These are phyloP conservation scores for Drosophila eugracilis DNA, from an alignment of 1,140 invertebrate genomes.

Conservation along the genomic window DNA sequence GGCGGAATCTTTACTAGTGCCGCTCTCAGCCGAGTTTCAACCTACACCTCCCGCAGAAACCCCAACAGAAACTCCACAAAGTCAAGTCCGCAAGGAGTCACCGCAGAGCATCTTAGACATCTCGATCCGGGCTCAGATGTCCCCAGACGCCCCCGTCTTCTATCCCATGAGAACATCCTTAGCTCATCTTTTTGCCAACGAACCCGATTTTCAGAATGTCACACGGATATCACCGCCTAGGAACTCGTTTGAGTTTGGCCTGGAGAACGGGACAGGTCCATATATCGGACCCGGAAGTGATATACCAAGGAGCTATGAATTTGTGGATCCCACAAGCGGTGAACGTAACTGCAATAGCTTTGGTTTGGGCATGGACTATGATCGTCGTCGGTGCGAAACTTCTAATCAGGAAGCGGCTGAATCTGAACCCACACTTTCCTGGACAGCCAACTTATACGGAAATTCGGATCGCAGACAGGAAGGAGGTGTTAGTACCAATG, in stretches of 20 bases:
- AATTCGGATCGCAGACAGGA: too few species aligned
- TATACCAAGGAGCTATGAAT: constrained; percentile 13
- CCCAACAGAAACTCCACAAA: too few species aligned
- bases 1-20: too few species aligned
- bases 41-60: too few species aligned
- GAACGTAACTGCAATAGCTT: constrained; percentile 34
- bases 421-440: neutral
- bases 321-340: neutral
- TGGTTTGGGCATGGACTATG: constrained; percentile 19
- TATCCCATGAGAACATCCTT: constrained; percentile 1
- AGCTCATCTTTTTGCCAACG: too few species aligned
- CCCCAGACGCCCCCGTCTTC: neutral
- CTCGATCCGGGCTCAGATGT: neutral
- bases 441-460: neutral
- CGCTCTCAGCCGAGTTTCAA: too few species aligned
- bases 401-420: neutral
- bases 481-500: too few species aligned
- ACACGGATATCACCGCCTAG: neutral
- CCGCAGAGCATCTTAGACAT: neutral
- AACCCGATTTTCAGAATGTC: too few species aligned
- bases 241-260: neutral
- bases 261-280: neutral
- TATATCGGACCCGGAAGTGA: constrained; percentile 20
- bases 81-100: too few species aligned
- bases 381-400: neutral